Evolutionary conservation across 2,113 vertebrate species (phyloP).

Genomic region (Dolichallabes microphthalmus): DNA sequence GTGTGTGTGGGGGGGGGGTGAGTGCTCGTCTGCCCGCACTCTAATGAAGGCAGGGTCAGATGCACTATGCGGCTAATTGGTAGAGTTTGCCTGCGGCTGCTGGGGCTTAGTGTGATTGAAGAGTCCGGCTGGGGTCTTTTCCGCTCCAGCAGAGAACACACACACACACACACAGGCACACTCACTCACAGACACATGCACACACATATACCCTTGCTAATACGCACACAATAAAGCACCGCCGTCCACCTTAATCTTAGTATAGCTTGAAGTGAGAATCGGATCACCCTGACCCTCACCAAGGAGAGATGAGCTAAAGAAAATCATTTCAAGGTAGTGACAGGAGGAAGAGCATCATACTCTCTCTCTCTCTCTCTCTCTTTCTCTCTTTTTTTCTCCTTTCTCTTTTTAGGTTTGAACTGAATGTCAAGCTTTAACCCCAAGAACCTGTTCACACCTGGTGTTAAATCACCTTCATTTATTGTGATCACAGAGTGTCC

Average conservation of each 20-base stretch:
- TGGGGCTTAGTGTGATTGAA: slow-evolving; percentile 69
- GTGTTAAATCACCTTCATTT: no score
- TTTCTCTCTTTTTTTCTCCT: neutral
- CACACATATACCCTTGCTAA: slow-evolving; percentile 13
- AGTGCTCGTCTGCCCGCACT: slow-evolving; percentile 53
- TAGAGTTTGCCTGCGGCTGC: slow-evolving; percentile 67
- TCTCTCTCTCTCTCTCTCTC: neutral
- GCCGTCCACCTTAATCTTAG: slow-evolving; percentile 24
- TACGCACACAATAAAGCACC: slow-evolving; percentile 14
- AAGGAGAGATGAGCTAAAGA: slow-evolving; percentile 14
- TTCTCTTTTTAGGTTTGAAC: neutral
- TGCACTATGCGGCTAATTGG: slow-evolving; percentile 71
- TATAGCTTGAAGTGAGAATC: neutral
- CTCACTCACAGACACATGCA: slow-evolving; percentile 38
- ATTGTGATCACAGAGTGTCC: no score
- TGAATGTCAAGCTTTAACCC: neutral
- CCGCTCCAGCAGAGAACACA: slow-evolving; percentile 57
- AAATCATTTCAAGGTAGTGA: slow-evolving; percentile 17
- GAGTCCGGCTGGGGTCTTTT: slow-evolving; percentile 65
- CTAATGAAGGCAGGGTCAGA: slow-evolving; percentile 74
- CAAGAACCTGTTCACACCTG: neutral
- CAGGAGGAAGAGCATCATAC: neutral
- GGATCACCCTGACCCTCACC: slow-evolving; percentile 27
- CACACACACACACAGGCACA: slow-evolving; percentile 55
- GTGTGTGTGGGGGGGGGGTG: slow-evolving; percentile 47